Percentiles rank a stretch among this genome's conserved stretches.
Evolutionary conservation across 2,797 vertebrate species (phyloP).

Genomic region (Falco peregrinus): DNA sequence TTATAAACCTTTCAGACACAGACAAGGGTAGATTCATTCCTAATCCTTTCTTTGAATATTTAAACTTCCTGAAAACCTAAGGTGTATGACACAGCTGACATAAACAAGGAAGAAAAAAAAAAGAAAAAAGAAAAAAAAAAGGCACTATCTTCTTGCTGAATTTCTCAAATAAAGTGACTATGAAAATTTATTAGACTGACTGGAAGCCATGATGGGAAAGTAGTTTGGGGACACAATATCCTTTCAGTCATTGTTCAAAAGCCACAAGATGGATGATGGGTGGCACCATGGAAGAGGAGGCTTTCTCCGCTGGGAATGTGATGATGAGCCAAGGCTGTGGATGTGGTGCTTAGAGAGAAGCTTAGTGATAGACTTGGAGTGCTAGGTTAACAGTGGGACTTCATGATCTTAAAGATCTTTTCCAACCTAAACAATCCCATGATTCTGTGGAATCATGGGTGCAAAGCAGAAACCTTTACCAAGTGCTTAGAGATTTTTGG

Average conservation of each 20-base stretch:
- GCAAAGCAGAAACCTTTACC: neutral
- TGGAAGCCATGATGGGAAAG: neutral
- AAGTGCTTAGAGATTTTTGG: neutral
- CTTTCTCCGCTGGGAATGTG: neutral
- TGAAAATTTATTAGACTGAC: neutral
- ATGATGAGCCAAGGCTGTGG: neutral
- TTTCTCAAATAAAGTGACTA: neutral
- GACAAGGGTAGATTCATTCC: neutral
- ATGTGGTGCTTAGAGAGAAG: too few species aligned
- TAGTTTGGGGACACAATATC: neutral
- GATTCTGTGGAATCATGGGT: neutral
- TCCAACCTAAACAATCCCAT: too few species aligned
- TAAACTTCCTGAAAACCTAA: neutral
- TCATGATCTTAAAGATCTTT: too few species aligned
- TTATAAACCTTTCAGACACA: neutral
- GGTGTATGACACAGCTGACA: rapidly evolving
- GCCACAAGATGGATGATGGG: neutral
- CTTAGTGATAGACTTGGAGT: too few species aligned
- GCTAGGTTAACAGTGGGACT: too few species aligned
- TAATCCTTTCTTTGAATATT: neutral
- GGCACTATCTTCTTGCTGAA: neutral
- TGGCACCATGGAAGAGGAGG: neutral
- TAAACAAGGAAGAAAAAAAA: neutral
- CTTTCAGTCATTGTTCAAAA: neutral
- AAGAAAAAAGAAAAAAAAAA: neutral